Percentiles rank a stretch among this genome's conserved stretches.
Conservation (phyloP, 1,140 invertebrate genomes). For the Campodea augens region DNA sequence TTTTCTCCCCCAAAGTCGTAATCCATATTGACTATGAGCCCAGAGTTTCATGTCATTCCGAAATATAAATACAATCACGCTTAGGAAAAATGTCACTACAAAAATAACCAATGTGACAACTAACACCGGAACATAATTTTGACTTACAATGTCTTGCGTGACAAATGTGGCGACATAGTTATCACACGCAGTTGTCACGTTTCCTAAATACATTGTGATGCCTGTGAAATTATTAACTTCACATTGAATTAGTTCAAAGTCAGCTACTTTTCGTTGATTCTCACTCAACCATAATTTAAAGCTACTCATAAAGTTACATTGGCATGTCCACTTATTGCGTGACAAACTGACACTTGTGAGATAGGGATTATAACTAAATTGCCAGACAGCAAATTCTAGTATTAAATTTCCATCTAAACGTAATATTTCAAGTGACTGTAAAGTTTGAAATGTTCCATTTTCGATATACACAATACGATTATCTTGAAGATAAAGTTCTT, state of each 20-base stretch:
- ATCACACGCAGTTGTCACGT: constrained; percentile 37
- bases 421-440: constrained; percentile 58
- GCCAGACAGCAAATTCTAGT: constrained; percentile 64
- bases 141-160: constrained; percentile 34
- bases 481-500: constrained; percentile 70
- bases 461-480: constrained; percentile 58
- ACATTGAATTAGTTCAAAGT: constrained; percentile 37
- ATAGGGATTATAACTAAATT: constrained; percentile 46
- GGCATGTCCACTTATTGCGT: constrained; percentile 52
- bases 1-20: constrained; percentile 42
- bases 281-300: constrained; percentile 42
- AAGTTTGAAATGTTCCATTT: constrained; percentile 55
- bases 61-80: constrained; percentile 50
- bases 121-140: constrained; percentile 42
- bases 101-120: constrained; percentile 51
- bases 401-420: constrained; percentile 67
- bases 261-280: constrained; percentile 28
- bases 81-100: constrained; percentile 42
- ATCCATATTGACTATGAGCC: constrained; percentile 49
- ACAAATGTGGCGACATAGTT: constrained; percentile 38
- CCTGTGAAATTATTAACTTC: constrained; percentile 25
- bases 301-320: constrained; percentile 40
- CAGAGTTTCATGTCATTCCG: constrained; percentile 50
- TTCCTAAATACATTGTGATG: constrained; percentile 21
- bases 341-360: constrained; percentile 41